Percentiles rank a stretch among this genome's conserved stretches.
These are phyloP conservation scores for Pandemis corylana DNA, from an alignment of 2,888 invertebrate genomes.

Conservation along the genomic window DNA sequence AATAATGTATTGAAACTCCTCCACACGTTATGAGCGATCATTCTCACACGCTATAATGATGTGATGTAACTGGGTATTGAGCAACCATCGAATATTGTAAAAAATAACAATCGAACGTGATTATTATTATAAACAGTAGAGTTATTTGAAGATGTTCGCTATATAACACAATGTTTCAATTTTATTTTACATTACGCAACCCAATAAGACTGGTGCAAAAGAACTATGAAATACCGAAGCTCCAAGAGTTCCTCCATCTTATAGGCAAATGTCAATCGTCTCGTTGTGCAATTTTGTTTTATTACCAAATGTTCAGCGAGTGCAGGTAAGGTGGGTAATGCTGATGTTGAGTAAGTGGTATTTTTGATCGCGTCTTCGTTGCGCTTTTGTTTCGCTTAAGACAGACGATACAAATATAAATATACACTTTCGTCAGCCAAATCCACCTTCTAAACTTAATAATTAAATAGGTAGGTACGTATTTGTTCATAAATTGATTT, in stretches of 20 bases:
- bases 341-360: constrained; percentile 64
- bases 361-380: constrained; percentile 62
- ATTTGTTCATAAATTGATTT: not conserved
- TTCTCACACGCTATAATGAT: constrained; percentile 60
- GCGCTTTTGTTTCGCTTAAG: constrained; percentile 35
- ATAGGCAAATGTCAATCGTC: constrained; percentile 78
- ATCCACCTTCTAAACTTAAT: not conserved
- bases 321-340: constrained; percentile 48
- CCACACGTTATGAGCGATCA: constrained; percentile 53
- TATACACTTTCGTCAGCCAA: not conserved
- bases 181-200: constrained; percentile 54
- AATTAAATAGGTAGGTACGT: not conserved
- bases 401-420: constrained; percentile 2
- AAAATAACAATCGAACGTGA: constrained; percentile 29
- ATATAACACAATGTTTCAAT: constrained; percentile 37
- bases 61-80: constrained; percentile 45
- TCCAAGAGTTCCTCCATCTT: constrained; percentile 57
- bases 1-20: constrained; percentile 47
- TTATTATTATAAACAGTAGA: constrained; percentile 19
- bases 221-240: constrained; percentile 56
- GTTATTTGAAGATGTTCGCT: constrained; percentile 24
- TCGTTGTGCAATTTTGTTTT: constrained; percentile 72
- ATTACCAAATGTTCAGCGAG: constrained; percentile 68
- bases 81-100: constrained; percentile 48
- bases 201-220: constrained; percentile 46